phyloP scores from a whole-genome alignment of 2,888 invertebrate species.

The Drosophila lutescens region DNA sequence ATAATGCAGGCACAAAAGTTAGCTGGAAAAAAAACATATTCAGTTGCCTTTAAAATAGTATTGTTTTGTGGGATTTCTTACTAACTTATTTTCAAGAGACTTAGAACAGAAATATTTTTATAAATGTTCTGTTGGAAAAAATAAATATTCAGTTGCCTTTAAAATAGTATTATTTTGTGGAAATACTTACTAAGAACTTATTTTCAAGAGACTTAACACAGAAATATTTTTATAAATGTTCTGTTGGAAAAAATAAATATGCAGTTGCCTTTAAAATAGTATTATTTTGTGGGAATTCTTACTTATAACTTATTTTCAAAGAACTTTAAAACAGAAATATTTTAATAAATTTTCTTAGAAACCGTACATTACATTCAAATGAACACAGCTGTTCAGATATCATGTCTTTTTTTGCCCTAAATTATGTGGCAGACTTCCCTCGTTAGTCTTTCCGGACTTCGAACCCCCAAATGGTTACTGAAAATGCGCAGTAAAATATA shows the following conservation, averaged over 20 bases:
- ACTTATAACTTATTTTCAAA: too few species aligned
- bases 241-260: neutral
- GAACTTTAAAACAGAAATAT: too few species aligned
- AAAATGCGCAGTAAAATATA: slow-evolving; percentile 36
- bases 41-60: neutral
- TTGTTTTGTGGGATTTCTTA: neutral
- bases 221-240: too few species aligned
- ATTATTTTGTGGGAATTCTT: neutral
- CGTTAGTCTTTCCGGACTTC: slow-evolving; percentile 55
- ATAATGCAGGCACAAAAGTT: slow-evolving; percentile 11
- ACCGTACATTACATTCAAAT: neutral
- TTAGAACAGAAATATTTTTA: too few species aligned
- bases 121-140: neutral
- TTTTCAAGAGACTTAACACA: too few species aligned
- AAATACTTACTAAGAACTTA: neutral
- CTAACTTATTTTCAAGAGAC: too few species aligned
- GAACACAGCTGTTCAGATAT: neutral
- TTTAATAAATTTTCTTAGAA: neutral
- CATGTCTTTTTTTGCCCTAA: neutral
- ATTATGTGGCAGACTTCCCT: slow-evolving; percentile 53
- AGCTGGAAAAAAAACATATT: neutral
- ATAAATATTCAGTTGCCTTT: neutral
- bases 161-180: neutral
- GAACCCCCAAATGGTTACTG: slow-evolving; percentile 18
- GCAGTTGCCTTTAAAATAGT: neutral